Evolutionary conservation across 2,113 vertebrate genomes (phyloP).

Genomic region (Atlantisia rogersi): DNA sequence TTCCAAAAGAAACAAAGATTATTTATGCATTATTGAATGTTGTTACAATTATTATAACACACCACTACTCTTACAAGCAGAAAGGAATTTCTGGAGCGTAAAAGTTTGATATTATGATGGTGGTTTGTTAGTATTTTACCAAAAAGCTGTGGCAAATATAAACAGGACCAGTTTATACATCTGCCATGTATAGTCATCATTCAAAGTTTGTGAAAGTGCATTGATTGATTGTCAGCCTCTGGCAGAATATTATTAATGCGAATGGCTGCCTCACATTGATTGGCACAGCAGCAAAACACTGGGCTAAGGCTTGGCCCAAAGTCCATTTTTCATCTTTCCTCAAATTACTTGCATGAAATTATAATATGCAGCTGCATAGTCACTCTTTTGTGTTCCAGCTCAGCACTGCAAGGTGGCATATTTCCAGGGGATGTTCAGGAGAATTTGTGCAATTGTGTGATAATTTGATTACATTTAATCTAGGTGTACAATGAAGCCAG

Average conservation of each 20-base stretch:
- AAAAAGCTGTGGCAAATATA: neutral
- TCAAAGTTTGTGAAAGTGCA: neutral
- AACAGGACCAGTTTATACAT: neutral
- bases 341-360: neutral
- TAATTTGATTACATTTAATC: neutral
- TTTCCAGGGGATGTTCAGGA: neutral
- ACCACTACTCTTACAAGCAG: rapidly evolving
- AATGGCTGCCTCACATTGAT: neutral
- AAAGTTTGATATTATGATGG: neutral
- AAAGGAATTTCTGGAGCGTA: neutral
- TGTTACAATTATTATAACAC: neutral
- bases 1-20: neutral
- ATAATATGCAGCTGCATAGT: neutral
- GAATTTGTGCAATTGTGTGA: neutral
- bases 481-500: neutral
- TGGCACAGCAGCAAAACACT: neutral
- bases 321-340: neutral
- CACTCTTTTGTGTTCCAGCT: neutral
- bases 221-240: neutral
- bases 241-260: neutral
- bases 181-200: rapidly evolving
- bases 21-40: neutral
- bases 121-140: neutral
- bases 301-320: neutral
- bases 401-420: neutral